These are phyloP conservation scores for Equus przewalskii DNA, from an alignment of 2,113 vertebrate species.

Conservation along the genomic window DNA sequence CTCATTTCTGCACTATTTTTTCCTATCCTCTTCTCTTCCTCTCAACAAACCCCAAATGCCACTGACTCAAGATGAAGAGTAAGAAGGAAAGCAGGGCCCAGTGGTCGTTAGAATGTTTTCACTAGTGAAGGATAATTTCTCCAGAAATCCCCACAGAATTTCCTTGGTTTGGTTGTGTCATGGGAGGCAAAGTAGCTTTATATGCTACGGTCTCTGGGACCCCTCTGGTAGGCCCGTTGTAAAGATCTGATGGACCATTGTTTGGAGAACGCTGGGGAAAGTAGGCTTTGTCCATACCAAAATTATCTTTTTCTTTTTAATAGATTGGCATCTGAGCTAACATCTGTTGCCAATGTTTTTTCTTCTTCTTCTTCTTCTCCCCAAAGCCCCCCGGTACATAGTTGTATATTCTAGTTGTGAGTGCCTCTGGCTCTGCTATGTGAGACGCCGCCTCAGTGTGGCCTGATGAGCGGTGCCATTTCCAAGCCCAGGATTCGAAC, in stretches of 20 bases:
- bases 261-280: background rate
- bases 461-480: no score
- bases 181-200: background rate
- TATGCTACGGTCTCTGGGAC: background rate
- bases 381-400: no score
- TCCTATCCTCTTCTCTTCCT: background rate
- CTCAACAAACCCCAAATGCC: background rate
- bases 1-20: background rate
- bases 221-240: rapidly evolving
- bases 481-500: no score
- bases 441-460: no score
- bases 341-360: no score
- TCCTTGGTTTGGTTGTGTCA: background rate
- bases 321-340: no score
- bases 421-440: no score
- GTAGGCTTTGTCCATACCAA: no score
- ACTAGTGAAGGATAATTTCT: background rate
- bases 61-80: background rate
- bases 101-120: background rate
- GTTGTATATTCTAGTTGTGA: no score
- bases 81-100: background rate
- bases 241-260: background rate
- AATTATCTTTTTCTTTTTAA: background rate
- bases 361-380: no score
- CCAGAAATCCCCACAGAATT: background rate